Evolutionary conservation across 2,113 vertebrate genomes (phyloP).

Genomic region (Xenopus borealis): DNA sequence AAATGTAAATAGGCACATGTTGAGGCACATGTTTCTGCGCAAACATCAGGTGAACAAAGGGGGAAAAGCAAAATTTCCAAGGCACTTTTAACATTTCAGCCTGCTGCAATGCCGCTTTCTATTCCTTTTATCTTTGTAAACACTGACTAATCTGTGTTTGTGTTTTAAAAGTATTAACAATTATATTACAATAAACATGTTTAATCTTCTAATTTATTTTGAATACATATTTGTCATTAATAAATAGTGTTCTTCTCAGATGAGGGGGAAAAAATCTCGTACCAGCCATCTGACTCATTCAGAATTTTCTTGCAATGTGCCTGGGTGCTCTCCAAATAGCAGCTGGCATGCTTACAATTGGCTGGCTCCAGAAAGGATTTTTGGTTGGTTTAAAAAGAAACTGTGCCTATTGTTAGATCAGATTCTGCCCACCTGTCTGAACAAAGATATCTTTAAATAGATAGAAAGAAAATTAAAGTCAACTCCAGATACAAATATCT

Average conservation of each 20-base stretch:
- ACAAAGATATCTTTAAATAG: slow-evolving; percentile 43
- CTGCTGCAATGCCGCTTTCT: no score
- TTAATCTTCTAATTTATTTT: neutral
- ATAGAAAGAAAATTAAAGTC: slow-evolving; percentile 29
- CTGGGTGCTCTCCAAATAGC: slow-evolving; percentile 24
- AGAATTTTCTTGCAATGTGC: slow-evolving; percentile 17
- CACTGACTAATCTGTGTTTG: no score
- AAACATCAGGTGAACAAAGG: no score
- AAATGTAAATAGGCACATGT: no score
- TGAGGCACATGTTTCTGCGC: no score
- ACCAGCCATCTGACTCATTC: slow-evolving; percentile 29
- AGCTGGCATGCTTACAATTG: slow-evolving; percentile 42
- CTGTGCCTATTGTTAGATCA: slow-evolving; percentile 42
- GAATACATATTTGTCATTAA: neutral
- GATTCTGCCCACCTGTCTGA: slow-evolving; percentile 34
- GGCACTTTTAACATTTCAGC: no score
- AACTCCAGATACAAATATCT: slow-evolving; percentile 18
- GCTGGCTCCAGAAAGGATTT: slow-evolving; percentile 43
- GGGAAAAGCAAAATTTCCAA: no score
- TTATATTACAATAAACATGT: no score
- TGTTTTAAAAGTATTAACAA: no score
- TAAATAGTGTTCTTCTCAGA: neutral
- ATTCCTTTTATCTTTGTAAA: no score
- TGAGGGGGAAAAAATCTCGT: slow-evolving; percentile 6
- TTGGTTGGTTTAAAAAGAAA: slow-evolving; percentile 28